Evolutionary conservation across 1,140 invertebrate species (phyloP), one percentile per base, ranked within the genome.

Genomic region (fruit fly (Drosophila melanogaster)): DNA sequence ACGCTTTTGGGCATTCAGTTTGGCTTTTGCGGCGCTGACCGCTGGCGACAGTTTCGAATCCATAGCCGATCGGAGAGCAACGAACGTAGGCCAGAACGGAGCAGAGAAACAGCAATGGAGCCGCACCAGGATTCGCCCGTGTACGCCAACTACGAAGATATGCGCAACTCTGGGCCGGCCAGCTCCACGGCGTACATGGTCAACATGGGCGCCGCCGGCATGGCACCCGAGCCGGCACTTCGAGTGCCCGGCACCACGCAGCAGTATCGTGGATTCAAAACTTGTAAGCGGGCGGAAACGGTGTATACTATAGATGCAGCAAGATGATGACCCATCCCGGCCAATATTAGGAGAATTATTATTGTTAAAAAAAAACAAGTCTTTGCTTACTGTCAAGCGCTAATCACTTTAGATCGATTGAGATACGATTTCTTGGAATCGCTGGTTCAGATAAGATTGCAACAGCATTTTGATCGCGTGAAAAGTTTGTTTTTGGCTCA

Each of bases 141-240:
- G 12, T 85, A 85, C 30, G 77, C 81, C 51, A 85, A 85, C 35
- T 85, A 85, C 14, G 81, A 86, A 77, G 77, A 86, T 50, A 58
- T 85, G 55, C 72, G 81, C 0, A 49, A 71, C 40, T 85, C 81
- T 12, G 81, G 75, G 7, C 26, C 74, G 0, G 69, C 56, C 7
- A 60, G 81, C 22, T 77, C 81, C 11, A 74, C 64, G 30, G 49
- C 58, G n/a, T 80, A 85, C 35, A 69, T 74, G 50, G 67, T 85
- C 43, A 67, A 66, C 22, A 77, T 85, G 47, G 37, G 47, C 1
- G 43, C 72, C 7, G 43, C 49, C 0, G 62, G 17, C 10, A 37
- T 24, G 12, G 0, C 33, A 0, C 30, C 53, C 1, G 53, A 44
- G 14, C 46, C 38, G 4, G 24, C 62, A 2, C 17, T 1, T 49